Evolutionary conservation across 2,113 vertebrate genomes (phyloP).

Genomic region (Emydura subglobosa): DNA sequence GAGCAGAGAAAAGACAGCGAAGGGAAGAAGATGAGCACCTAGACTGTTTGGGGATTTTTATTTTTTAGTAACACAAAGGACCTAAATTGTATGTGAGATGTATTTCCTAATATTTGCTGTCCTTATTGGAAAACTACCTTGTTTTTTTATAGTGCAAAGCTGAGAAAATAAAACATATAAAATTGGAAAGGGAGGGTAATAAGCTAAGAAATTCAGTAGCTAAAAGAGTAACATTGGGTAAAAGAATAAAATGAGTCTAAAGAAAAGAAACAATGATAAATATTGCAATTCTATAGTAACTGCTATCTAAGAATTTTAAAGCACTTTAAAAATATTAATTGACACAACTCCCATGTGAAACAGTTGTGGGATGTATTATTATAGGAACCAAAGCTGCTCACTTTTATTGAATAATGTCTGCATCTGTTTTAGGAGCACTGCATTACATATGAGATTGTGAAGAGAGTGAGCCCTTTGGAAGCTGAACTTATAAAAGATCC

Average conservation of each 20-base stretch:
- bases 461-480: conserved; percentile 77
- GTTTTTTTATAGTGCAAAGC: not conserved
- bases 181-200: not conserved
- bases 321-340: not conserved
- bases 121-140: not conserved
- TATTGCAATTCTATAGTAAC: not conserved
- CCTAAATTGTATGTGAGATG: not conserved
- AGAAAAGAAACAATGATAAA: not conserved
- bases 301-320: not conserved
- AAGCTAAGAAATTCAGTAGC: not conserved
- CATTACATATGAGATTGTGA: conserved; percentile 74
- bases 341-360: not conserved
- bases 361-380: not conserved
- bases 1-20: not conserved
- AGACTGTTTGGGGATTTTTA: too few relatives aligned
- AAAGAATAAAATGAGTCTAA: not conserved
- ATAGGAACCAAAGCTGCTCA: not conserved
- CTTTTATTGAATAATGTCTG: not conserved
- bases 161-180: not conserved
- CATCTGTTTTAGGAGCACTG: conserved; percentile 73
- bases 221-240: not conserved
- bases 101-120: not conserved
- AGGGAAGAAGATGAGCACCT: not conserved
- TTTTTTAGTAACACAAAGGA: not conserved
- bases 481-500: conserved; percentile 79